A percentile compares a stretch with the other conserved stretches of the same genome.
Evolutionary conservation across 2,888 invertebrate genomes (phyloP).

Genomic region (Caenorhabditis imperialis): DNA sequence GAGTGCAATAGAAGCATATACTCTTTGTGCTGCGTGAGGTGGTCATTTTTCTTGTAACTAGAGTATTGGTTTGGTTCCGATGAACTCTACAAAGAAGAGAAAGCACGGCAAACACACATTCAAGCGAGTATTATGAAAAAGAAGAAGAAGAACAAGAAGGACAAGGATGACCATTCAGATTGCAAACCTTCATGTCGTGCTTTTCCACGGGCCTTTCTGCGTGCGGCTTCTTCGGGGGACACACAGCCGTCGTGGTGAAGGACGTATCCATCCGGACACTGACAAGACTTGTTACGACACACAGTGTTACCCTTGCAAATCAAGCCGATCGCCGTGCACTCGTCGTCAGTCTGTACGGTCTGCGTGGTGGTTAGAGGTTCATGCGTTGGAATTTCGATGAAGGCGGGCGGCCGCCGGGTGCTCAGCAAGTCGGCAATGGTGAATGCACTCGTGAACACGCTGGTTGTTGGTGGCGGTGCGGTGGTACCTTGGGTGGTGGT

Average conservation of each 20-base stretch:
- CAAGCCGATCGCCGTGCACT: constrained; percentile 70
- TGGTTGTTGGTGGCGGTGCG: constrained; percentile 37
- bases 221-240: constrained; percentile 65
- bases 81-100: background rate
- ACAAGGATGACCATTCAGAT: constrained; percentile 10
- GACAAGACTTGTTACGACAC: constrained; percentile 72
- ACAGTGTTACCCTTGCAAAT: constrained; percentile 71
- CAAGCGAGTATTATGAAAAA: constrained; percentile 29
- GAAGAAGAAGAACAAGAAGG: constrained; percentile 4
- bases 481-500: constrained; percentile 44
- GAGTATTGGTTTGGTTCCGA: background rate
- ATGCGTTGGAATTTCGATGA: constrained; percentile 62
- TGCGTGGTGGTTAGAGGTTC: constrained; percentile 54
- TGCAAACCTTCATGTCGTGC: constrained; percentile 63
- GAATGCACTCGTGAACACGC: constrained; percentile 38
- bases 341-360: constrained; percentile 56
- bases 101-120: constrained; percentile 38
- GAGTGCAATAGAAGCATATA: no score
- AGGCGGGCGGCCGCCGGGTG: constrained; percentile 54
- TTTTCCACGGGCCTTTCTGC: constrained; percentile 56
- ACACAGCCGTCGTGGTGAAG: constrained; percentile 74
- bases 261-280: constrained; percentile 71
- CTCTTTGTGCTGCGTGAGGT: no score
- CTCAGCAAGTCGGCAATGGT: constrained; percentile 48
- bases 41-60: background rate